phyloP scores from a whole-genome alignment of 2,797 vertebrate genomes.

The Crypturellus tataupa region DNA sequence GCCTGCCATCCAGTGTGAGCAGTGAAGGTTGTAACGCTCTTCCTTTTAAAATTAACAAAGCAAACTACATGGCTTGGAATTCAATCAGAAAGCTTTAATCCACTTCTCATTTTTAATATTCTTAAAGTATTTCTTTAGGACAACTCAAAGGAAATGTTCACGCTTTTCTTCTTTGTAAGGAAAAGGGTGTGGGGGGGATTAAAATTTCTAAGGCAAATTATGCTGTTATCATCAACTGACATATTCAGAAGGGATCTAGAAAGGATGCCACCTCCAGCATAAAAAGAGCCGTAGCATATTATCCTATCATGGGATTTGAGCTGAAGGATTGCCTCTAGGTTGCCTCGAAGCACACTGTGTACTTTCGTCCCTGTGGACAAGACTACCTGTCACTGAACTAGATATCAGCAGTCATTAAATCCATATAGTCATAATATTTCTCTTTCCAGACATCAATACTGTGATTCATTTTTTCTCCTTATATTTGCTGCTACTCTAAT shows the following conservation, averaged over 20 bases:
- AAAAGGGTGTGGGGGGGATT: slow-evolving; percentile 49
- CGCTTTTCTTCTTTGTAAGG: slow-evolving; percentile 29
- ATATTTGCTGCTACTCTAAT: slow-evolving; percentile 6
- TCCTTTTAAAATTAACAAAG: slow-evolving; percentile 59
- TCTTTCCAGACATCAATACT: slow-evolving; percentile 44
- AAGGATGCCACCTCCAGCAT: slow-evolving; percentile 63
- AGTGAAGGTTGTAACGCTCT: slow-evolving; percentile 37
- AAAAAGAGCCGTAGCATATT: slow-evolving; percentile 56
- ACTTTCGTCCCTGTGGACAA: slow-evolving; percentile 57
- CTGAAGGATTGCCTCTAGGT: slow-evolving; percentile 59
- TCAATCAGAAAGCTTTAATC: slow-evolving; percentile 59
- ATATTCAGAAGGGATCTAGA: slow-evolving; percentile 65
- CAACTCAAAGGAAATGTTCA: slow-evolving; percentile 57
- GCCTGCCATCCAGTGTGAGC: not conserved
- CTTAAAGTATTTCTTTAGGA: slow-evolving; percentile 61
- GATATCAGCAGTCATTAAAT: slow-evolving; percentile 50
- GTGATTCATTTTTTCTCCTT: slow-evolving; percentile 7
- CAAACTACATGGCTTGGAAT: slow-evolving; percentile 12
- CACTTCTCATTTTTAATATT: slow-evolving; percentile 63
- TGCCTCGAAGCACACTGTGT: slow-evolving; percentile 30
- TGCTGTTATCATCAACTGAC: slow-evolving; percentile 72
- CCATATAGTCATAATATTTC: slow-evolving; percentile 43
- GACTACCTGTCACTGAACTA: slow-evolving; percentile 48
- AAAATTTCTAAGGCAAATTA: slow-evolving; percentile 74
- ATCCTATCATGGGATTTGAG: slow-evolving; percentile 70